Conservation (phyloP, 2,888 invertebrate species). For the Diarsia brunnea region DNA sequence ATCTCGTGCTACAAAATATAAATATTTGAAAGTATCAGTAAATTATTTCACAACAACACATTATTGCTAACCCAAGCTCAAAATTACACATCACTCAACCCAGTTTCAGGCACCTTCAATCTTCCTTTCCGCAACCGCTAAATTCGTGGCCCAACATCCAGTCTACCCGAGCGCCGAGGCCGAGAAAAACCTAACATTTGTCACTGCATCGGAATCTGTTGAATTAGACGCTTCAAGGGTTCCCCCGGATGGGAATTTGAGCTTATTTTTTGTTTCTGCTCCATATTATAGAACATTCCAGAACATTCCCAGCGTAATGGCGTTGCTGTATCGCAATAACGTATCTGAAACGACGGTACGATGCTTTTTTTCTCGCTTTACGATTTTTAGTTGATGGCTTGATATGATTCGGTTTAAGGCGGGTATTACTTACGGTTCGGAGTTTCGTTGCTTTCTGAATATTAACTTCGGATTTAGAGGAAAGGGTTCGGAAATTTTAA, state of each 20-base stretch:
- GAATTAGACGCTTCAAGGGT: slow-evolving; percentile 85
- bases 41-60: too few species aligned
- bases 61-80: neutral
- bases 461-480: slow-evolving; percentile 54
- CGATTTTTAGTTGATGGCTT: slow-evolving; percentile 63
- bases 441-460: slow-evolving; percentile 44
- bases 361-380: slow-evolving; percentile 61
- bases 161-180: slow-evolving; percentile 73
- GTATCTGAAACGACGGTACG: slow-evolving; percentile 64
- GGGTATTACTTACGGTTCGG: slow-evolving; percentile 52
- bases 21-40: too few species aligned
- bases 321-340: slow-evolving; percentile 67
- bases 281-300: slow-evolving; percentile 74
- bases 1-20: rapidly evolving
- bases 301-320: slow-evolving; percentile 71
- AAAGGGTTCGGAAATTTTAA: slow-evolving; percentile 35
- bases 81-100: neutral
- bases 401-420: slow-evolving; percentile 58
- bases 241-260: slow-evolving; percentile 77
- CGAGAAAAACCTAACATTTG: slow-evolving; percentile 88
- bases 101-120: neutral
- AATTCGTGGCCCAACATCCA: slow-evolving; percentile 63
- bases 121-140: slow-evolving; percentile 32
- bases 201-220: slow-evolving; percentile 89
- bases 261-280: slow-evolving; percentile 82